These are phyloP conservation scores for Ostrea denselamellosa DNA, from an alignment of 1,140 invertebrate genomes.

Conservation along the genomic window DNA sequence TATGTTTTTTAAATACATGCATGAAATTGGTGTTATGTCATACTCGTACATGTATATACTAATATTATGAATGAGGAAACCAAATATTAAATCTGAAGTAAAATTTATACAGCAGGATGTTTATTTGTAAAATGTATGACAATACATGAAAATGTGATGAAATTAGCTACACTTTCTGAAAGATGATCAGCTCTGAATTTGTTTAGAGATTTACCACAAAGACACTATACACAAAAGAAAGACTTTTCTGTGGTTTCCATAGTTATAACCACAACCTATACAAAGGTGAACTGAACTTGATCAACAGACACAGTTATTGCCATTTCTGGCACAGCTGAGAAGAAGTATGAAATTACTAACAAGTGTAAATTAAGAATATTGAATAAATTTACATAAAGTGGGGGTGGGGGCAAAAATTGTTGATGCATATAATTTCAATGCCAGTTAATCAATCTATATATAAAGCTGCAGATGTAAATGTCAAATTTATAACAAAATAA, in stretches of 20 bases:
- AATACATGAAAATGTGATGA: neutral
- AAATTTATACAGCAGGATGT: no score
- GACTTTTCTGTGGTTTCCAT: neutral
- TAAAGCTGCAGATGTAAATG: neutral
- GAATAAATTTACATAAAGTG: neutral
- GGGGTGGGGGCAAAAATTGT: neutral
- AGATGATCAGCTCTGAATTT: neutral
- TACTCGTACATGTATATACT: no score
- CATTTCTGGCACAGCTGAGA: neutral
- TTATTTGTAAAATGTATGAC: neutral
- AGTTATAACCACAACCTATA: constrained; percentile 1
- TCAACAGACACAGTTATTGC: neutral
- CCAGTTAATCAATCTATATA: neutral
- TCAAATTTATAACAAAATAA: neutral
- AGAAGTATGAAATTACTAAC: neutral
- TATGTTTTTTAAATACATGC: no score
- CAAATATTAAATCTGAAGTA: no score
- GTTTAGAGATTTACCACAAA: neutral
- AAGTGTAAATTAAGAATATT: neutral
- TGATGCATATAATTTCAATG: neutral
- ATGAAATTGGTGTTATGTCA: no score
- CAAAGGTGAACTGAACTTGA: neutral
- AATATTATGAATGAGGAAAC: no score
- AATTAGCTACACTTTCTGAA: neutral
- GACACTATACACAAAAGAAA: neutral